phyloP scores from a whole-genome alignment of 2,888 invertebrate species.

The Escarpia spicata region DNA sequence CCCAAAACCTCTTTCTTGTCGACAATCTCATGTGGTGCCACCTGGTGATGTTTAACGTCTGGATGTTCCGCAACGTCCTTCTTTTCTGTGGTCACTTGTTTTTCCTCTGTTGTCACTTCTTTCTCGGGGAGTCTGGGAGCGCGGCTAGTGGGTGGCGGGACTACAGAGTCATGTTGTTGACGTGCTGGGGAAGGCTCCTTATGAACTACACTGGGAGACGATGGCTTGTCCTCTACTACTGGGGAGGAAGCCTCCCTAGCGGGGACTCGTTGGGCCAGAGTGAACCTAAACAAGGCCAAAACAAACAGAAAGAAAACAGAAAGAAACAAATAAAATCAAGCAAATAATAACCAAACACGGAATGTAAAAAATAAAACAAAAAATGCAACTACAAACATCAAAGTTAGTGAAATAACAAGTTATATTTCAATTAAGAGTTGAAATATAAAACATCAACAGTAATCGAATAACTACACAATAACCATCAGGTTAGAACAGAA shows the following conservation, averaged over 20 bases:
- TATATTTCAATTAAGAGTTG: not conserved
- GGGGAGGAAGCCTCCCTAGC: not conserved
- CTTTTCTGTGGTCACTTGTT: not conserved
- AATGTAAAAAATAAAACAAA: not conserved
- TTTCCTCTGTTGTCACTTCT: not conserved
- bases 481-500: not conserved
- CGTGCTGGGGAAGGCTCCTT: not conserved
- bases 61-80: not conserved
- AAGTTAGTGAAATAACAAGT: not conserved
- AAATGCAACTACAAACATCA: not conserved
- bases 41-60: not conserved
- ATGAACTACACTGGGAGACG: not conserved
- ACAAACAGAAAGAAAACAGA: slow-evolving; percentile 16
- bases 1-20: not conserved
- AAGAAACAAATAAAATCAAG: not conserved
- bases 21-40: not conserved
- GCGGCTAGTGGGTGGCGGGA: not conserved
- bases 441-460: not conserved
- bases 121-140: not conserved
- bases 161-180: not conserved
- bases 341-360: not conserved
- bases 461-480: not conserved
- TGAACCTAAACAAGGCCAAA: slow-evolving; percentile 13
- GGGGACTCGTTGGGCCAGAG: not conserved
- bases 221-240: not conserved